Base-by-base conservation (phyloP, 1,140 invertebrate genomes). In the Calliopsis andreniformis region DNA sequence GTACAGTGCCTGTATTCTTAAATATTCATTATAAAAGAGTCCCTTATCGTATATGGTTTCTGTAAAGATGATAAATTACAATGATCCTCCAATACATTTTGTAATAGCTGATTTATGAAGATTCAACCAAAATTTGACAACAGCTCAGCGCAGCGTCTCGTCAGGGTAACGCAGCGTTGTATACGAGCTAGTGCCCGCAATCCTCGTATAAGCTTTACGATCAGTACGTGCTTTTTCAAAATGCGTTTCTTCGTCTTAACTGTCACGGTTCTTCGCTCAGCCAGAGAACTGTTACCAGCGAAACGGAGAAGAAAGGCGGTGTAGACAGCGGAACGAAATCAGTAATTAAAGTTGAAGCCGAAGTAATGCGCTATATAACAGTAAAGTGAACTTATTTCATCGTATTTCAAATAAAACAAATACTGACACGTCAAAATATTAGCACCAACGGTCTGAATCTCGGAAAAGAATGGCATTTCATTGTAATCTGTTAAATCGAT, bases 131-230 rank as follows among this genome's bases (percentile, higher is more conserved):
- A 73, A 73, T 75, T 75, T 75, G 62, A 75, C 71, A 75, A 28
- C n/a, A 23, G 28, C 16, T 6, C 14, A 55, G 14, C 49, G 39
- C 43, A 18, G 23, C 16, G 20, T 35, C 62, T 75, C 23, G 66
- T 35, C 39, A 39, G 35, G 16, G 71, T 45, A 56, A 39, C 62
- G 28, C 18, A 23, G 3, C 16, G 39, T 20, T 25, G 35, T 49
- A 64, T 73, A 47, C 32, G 25, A 14, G 23, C 35, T 66, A 14
- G 25, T 20, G 3, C 49, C 18, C 20, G 51, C 71, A 56, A 67
- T 75, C 39, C 62, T 67, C 62, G 51, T 75, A 75, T 67, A 75
- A 75, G 71, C 51, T 75, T 75, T 75, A 75, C 71, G 62, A 75
- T 75, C 62, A 12, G 49, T 56, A 67, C 71, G 62, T 75, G 71